These are phyloP conservation scores for Erebia aethiops DNA, from an alignment of 2,888 invertebrate species.

Conservation along the genomic window DNA sequence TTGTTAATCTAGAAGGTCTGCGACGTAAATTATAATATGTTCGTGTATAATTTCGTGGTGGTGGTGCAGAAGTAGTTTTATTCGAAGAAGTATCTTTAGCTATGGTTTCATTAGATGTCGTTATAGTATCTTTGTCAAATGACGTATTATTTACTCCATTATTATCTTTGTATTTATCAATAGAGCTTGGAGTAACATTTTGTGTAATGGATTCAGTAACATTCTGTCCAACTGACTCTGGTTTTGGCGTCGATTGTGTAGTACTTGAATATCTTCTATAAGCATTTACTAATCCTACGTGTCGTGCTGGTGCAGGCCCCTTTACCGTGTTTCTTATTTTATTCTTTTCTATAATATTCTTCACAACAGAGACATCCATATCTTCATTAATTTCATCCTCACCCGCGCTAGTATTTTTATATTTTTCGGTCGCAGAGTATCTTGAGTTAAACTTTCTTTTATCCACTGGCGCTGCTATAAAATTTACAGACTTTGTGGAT, in stretches of 20 bases:
- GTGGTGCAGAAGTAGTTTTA: slow-evolving; percentile 52
- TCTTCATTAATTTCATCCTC: slow-evolving; percentile 83
- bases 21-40: slow-evolving; percentile 67
- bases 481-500: slow-evolving; percentile 78
- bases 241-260: slow-evolving; percentile 58
- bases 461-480: slow-evolving; percentile 66
- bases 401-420: slow-evolving; percentile 74
- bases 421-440: slow-evolving; percentile 77
- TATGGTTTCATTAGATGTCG: slow-evolving; percentile 24
- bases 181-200: slow-evolving; percentile 52
- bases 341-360: slow-evolving; percentile 79
- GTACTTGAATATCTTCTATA: slow-evolving; percentile 71
- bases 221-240: slow-evolving; percentile 61
- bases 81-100: slow-evolving; percentile 48
- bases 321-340: slow-evolving; percentile 78
- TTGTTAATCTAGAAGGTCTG: slow-evolving; percentile 63
- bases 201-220: slow-evolving; percentile 60
- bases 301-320: slow-evolving; percentile 76
- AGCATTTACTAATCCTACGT: slow-evolving; percentile 73
- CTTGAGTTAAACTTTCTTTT: slow-evolving; percentile 75
- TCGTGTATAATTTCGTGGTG: slow-evolving; percentile 67
- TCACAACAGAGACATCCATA: slow-evolving; percentile 84
- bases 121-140: slow-evolving; percentile 44
- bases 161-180: slow-evolving; percentile 54
- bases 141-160: slow-evolving; percentile 49